These are phyloP conservation scores for Carassius carassius DNA, from an alignment of 2,113 vertebrate species.

Conservation along the genomic window DNA sequence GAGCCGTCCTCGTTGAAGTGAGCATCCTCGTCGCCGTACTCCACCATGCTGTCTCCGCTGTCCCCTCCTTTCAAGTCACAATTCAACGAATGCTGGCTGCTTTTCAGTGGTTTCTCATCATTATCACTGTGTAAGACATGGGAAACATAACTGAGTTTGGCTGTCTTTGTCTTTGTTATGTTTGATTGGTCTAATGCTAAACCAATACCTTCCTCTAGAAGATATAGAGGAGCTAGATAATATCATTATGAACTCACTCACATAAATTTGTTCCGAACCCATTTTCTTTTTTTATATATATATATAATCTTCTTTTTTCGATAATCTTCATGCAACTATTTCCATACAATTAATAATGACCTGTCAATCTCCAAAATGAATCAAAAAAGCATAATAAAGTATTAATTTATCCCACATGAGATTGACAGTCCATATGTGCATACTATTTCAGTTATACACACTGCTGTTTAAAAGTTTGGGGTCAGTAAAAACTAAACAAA, in stretches of 20 bases:
- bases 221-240: background rate
- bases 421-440: background rate
- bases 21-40: constrained; percentile 90
- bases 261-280: too few relatives aligned
- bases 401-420: background rate
- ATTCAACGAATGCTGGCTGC: constrained; percentile 85
- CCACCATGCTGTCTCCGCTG: constrained; percentile 93
- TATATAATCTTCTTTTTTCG: too few relatives aligned
- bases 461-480: background rate
- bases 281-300: too few relatives aligned
- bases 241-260: too few relatives aligned
- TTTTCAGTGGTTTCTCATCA: constrained; percentile 94
- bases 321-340: background rate
- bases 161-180: background rate
- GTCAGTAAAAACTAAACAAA: too few relatives aligned
- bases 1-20: constrained; percentile 97
- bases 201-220: background rate
- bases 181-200: background rate
- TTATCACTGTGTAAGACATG: constrained; percentile 79
- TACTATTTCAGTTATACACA: background rate
- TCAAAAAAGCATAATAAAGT: background rate
- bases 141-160: background rate
- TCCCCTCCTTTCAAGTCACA: constrained; percentile 84
- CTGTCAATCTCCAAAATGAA: too few relatives aligned
- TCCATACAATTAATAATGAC: too few relatives aligned